Evolutionary conservation across 2,888 invertebrate genomes (phyloP).

Genomic region (Oxystoma pomonae): DNA sequence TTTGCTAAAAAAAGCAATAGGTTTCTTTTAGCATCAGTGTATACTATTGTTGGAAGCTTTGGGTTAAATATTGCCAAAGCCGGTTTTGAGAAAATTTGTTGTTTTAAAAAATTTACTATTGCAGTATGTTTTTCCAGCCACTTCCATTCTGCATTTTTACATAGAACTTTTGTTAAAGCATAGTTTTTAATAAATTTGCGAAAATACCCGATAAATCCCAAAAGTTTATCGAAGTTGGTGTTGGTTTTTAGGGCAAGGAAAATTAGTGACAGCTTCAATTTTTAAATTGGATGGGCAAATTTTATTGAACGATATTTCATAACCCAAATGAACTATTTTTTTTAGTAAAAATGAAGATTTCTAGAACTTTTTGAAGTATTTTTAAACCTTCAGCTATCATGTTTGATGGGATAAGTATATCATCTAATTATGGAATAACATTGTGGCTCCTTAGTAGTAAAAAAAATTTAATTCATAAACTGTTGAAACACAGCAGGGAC

Average conservation of each 20-base stretch:
- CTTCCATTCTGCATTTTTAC: not conserved
- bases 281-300: slow-evolving; percentile 3
- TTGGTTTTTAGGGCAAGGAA: slow-evolving; percentile 11
- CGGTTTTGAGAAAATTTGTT: slow-evolving; percentile 16
- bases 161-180: slow-evolving; percentile 5
- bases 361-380: slow-evolving; percentile 1
- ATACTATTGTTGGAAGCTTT: slow-evolving; percentile 15
- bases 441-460: slow-evolving; percentile 3
- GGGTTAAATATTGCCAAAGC: slow-evolving; percentile 19
- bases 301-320: not conserved
- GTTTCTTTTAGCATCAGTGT: slow-evolving; percentile 25
- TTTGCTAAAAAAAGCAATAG: slow-evolving; percentile 22
- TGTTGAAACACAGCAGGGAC: slow-evolving; percentile 19
- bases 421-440: slow-evolving; percentile 15
- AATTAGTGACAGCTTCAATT: slow-evolving; percentile 8
- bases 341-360: slow-evolving; percentile 1
- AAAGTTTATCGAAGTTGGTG: slow-evolving; percentile 9
- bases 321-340: not conserved
- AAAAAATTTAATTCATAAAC: slow-evolving; percentile 19
- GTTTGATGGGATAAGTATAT: slow-evolving; percentile 15
- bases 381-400: not conserved
- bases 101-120: slow-evolving; percentile 14
- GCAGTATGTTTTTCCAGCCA: slow-evolving; percentile 9
- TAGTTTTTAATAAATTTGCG: slow-evolving; percentile 9
- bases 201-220: slow-evolving; percentile 4